Evolutionary conservation across 2,113 vertebrate species (phyloP).

Genomic region (Lamprotornis superbus): DNA sequence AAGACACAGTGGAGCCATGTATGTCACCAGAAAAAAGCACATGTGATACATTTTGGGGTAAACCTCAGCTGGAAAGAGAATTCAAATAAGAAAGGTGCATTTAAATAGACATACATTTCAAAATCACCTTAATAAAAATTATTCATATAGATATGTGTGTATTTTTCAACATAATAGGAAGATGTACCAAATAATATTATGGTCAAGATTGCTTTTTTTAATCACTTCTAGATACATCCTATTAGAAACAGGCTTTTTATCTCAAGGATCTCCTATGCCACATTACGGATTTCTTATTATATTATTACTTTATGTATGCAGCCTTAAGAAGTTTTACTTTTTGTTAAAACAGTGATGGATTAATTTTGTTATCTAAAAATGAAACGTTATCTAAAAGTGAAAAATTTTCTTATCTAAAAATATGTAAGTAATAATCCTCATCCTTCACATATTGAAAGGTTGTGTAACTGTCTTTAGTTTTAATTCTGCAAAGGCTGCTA

Average conservation of each 20-base stretch:
- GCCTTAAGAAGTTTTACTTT: background rate
- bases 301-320: background rate
- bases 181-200: background rate
- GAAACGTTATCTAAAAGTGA: background rate
- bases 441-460: background rate
- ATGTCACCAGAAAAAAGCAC: slow-evolving; percentile 95
- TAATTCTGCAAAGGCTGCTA: background rate
- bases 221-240: background rate
- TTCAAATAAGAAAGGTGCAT: slow-evolving; percentile 9
- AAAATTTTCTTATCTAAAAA: background rate
- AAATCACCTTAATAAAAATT: background rate
- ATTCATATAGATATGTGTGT: background rate
- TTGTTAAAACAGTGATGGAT: background rate
- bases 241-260: background rate
- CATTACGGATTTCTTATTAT: background rate
- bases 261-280: background rate
- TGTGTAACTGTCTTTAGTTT: background rate
- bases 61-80: slow-evolving; percentile 84
- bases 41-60: slow-evolving; percentile 94
- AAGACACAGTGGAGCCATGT: slow-evolving; percentile 92
- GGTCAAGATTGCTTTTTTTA: background rate
- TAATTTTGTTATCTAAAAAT: background rate
- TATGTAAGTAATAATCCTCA: background rate
- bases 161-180: background rate
- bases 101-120: background rate